phyloP scores from a whole-genome alignment of 2,113 vertebrate genomes.

The Gopherus evgoodei region DNA sequence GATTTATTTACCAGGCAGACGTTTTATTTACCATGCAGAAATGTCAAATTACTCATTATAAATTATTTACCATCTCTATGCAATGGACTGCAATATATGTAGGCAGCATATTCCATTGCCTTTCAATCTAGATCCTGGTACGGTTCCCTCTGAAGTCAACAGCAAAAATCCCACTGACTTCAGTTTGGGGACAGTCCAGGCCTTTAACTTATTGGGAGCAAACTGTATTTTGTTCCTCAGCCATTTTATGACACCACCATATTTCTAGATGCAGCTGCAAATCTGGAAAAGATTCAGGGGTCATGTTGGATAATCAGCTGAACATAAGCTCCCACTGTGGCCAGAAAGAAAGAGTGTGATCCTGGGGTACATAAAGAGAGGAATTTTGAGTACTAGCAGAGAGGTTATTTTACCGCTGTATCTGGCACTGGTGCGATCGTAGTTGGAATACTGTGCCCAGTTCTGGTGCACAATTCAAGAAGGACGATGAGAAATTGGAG shows the following conservation, averaged over 20 bases:
- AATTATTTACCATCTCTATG: conserved; percentile 58
- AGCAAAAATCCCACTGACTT: conserved; percentile 17
- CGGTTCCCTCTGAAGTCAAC: conserved; percentile 24
- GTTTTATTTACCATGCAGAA: conserved; percentile 58
- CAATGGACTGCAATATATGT: conserved; percentile 55
- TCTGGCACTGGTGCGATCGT: background rate
- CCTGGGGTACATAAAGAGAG: background rate
- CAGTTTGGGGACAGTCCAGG: background rate
- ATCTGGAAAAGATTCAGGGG: background rate
- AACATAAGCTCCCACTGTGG: background rate
- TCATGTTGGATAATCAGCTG: background rate
- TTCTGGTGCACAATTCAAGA: background rate
- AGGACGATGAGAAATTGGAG: background rate
- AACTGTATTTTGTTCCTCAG: background rate
- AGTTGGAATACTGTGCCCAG: background rate
- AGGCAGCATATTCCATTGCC: conserved; percentile 61
- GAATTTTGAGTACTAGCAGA: background rate
- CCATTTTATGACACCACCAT: background rate
- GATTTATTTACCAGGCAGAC: conserved; percentile 64
- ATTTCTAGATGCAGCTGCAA: accelerated
- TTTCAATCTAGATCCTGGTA: conserved; percentile 36
- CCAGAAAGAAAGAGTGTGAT: background rate
- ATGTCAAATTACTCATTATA: conserved; percentile 64
- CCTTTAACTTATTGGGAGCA: background rate
- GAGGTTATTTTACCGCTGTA: background rate